Base-by-base conservation (phyloP, 2,888 invertebrate species). In the Eudasyphora cyanicolor region DNA sequence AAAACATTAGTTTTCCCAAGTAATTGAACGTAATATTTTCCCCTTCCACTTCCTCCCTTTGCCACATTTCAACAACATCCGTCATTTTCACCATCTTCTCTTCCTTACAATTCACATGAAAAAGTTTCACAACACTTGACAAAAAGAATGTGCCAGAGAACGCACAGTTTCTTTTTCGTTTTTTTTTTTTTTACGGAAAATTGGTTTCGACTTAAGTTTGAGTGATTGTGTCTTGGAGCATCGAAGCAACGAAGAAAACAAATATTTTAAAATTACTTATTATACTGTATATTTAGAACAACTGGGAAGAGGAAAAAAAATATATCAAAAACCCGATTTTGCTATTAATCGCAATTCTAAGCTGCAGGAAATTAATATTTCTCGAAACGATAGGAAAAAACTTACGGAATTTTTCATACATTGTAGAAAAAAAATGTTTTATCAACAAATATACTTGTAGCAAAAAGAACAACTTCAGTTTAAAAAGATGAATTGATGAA, bases 1-100 rank as follows among this genome's bases (percentile, higher is more conserved):
- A 69, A 38, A 73, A 21, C 29, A 82, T 79, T 73, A 73, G 38
- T 82, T 79, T 79, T 42, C 42, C 27, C 62, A 82, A 76, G 45
- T 76, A 79, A 71, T 71, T 82, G 54, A 75, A 76, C 67, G 67
- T 67, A 24, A 67, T 42, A 67, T 67, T 67, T 42, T n/a, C n/a
- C 21, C 14, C 24, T 24, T 57, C 10, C 57, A 10, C 10, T 64
- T 62, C 19, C 7, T 4, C 38, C 19, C 38, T 38, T 12, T n/a
- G 8, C 24, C n/a, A n/a, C n/a, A n/a, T n/a, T n/a, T n/a, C n/a
- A n/a, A n/a, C n/a, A n/a, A n/a, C 21, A 10, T 21, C 51, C 51
- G 19, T 1, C 35, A 7, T 5, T 35, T 7, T 1, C 51, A 21
- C 2, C 51, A 51, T 21, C 19, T 49, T 35, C 5, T 35, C 35